A percentile compares a stretch with the other conserved stretches of the same genome.
phyloP scores from a whole-genome alignment of 2,797 vertebrate species.

The Gobio occitaniae region DNA sequence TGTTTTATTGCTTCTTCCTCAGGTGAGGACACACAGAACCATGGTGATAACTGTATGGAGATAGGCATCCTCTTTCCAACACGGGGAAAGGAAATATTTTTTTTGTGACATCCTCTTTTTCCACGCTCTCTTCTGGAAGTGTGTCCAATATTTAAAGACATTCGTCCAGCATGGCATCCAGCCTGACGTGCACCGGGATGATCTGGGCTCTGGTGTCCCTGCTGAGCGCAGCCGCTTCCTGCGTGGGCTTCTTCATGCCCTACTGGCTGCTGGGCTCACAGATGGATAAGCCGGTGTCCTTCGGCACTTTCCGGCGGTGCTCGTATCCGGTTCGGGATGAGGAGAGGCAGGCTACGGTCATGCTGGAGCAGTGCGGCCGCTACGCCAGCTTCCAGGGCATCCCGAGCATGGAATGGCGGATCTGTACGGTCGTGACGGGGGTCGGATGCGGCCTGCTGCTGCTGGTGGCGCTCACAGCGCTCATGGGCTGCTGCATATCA shows the following conservation, averaged over 20 bases:
- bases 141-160: slow-evolving; percentile 32
- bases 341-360: slow-evolving; percentile 88
- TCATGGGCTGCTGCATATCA: slow-evolving; percentile 97
- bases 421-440: slow-evolving; percentile 93
- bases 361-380: slow-evolving; percentile 97
- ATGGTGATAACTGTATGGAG: slow-evolving; percentile 57
- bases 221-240: slow-evolving; percentile 83
- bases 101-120: slow-evolving; percentile 32
- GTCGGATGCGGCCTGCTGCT: slow-evolving; percentile 95
- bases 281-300: slow-evolving; percentile 94
- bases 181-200: slow-evolving; percentile 80
- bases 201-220: slow-evolving; percentile 93
- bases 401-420: slow-evolving; percentile 93
- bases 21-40: slow-evolving; percentile 56
- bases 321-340: slow-evolving; percentile 94
- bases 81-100: slow-evolving; percentile 15
- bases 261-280: slow-evolving; percentile 89
- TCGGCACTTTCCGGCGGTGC: slow-evolving; percentile 95
- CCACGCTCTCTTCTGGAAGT: slow-evolving; percentile 11
- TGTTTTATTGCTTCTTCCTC: not conserved
- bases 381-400: slow-evolving; percentile 96
- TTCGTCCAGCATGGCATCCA: slow-evolving; percentile 80
- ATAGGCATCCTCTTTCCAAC: slow-evolving; percentile 22
- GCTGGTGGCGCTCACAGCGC: slow-evolving; percentile 91
- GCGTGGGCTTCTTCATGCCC: slow-evolving; percentile 96